A percentile compares a stretch with the other conserved stretches of the same genome.
Conservation (phyloP, 2,797 vertebrate species). For the Bryconaethiops microstoma region DNA sequence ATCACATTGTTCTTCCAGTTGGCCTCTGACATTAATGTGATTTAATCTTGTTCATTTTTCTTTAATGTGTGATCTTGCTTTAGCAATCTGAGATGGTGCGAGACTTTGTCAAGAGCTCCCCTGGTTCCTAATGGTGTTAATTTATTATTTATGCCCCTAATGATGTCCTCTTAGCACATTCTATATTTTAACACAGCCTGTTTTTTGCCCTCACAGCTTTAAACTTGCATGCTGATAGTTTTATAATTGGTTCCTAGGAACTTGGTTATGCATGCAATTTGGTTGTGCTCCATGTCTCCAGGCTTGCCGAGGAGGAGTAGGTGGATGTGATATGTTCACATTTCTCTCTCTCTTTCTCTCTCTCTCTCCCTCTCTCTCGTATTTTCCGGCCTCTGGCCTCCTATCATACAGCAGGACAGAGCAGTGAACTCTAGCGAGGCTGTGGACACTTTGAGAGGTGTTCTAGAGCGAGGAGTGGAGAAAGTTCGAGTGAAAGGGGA, state of each 20-base stretch:
- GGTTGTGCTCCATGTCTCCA: slow-evolving; percentile 57
- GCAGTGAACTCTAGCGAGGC: neutral
- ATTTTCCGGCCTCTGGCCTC: slow-evolving; percentile 15
- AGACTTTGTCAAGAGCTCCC: slow-evolving; percentile 54
- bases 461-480: neutral
- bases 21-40: slow-evolving; percentile 36
- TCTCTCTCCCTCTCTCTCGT: neutral
- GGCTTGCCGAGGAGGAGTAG: slow-evolving; percentile 66
- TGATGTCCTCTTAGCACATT: slow-evolving; percentile 77
- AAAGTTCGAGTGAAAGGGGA: neutral
- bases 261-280: slow-evolving; percentile 55
- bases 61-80: slow-evolving; percentile 25
- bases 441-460: neutral
- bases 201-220: slow-evolving; percentile 69
- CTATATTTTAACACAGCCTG: slow-evolving; percentile 76
- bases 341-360: slow-evolving; percentile 23
- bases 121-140: slow-evolving; percentile 52
- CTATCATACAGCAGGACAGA: slow-evolving; percentile 16
- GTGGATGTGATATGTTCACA: slow-evolving; percentile 48
- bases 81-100: neutral
- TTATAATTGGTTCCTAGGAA: slow-evolving; percentile 73
- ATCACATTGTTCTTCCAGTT: slow-evolving; percentile 45
- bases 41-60: slow-evolving; percentile 38
- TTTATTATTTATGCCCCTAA: slow-evolving; percentile 77
- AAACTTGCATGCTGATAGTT: slow-evolving; percentile 75